A percentile compares a stretch with the other conserved stretches of the same genome.
Conservation (phyloP, 2,888 invertebrate species). For the Eupithecia exiguata region DNA sequence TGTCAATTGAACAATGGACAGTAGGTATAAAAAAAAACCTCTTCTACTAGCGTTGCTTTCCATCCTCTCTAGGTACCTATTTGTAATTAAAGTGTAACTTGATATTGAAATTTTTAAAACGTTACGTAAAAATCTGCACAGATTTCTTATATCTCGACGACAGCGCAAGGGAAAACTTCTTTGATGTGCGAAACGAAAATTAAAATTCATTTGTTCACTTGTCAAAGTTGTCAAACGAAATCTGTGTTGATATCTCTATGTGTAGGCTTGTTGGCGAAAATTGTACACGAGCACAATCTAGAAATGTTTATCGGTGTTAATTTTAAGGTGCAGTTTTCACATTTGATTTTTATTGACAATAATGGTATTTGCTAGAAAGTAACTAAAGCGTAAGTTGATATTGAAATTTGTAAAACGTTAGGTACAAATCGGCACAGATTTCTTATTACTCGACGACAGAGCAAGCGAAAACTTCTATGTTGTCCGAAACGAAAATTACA, state of each 20-base stretch:
- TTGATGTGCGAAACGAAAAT: not conserved
- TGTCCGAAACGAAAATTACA: not conserved
- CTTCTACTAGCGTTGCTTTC: not conserved
- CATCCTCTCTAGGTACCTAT: not conserved
- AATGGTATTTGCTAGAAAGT: not conserved
- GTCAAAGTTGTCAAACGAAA: not conserved
- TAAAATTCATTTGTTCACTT: not conserved
- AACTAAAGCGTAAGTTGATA: not conserved
- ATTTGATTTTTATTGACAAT: not conserved
- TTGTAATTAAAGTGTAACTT: not conserved
- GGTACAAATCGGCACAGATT: not conserved
- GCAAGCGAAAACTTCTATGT: not conserved
- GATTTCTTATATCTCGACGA: not conserved
- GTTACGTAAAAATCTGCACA: not conserved
- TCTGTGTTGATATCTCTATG: not conserved
- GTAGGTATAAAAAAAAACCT: not conserved
- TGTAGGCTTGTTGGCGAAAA: constrained; percentile 28
- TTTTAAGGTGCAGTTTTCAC: constrained; percentile 4
- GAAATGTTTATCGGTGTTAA: constrained; percentile 19
- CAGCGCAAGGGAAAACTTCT: not conserved
- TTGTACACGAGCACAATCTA: not conserved
- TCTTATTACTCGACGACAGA: not conserved
- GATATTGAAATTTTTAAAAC: not conserved
- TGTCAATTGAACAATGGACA: not conserved
- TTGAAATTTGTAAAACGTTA: not conserved